Evolutionary conservation across 2,113 vertebrate genomes (phyloP).

Genomic region (Menidia beryllina): DNA sequence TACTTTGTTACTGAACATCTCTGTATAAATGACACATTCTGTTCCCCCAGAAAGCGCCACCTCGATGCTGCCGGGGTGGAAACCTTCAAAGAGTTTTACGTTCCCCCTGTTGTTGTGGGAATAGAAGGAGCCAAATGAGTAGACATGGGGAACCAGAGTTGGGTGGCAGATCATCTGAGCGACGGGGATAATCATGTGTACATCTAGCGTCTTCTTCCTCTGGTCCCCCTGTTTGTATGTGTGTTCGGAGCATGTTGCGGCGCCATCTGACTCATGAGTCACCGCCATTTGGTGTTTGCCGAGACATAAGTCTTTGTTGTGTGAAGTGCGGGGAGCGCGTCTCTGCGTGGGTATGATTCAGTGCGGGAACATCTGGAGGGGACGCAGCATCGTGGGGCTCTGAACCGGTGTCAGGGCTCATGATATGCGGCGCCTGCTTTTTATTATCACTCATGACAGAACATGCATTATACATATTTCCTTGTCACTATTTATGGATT

Average conservation of each 20-base stretch:
- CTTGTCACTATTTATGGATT: slow-evolving; percentile 25
- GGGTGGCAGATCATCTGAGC: not conserved
- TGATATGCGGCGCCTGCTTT: slow-evolving; percentile 36
- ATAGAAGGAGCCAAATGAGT: not conserved
- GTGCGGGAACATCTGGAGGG: slow-evolving; percentile 48
- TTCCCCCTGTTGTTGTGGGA: not conserved
- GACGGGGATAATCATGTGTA: not conserved
- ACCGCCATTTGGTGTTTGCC: slow-evolving; percentile 62
- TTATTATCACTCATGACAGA: slow-evolving; percentile 13
- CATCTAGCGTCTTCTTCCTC: not conserved
- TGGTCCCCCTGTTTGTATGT: not conserved
- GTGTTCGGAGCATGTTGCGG: slow-evolving; percentile 38
- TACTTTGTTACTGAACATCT: no score
- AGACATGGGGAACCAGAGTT: not conserved
- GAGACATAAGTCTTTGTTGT: slow-evolving; percentile 47
- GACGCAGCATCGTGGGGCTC: slow-evolving; percentile 19
- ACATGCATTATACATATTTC: slow-evolving; percentile 40
- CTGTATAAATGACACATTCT: slow-evolving; percentile 4
- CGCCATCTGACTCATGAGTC: slow-evolving; percentile 48
- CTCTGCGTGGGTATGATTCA: slow-evolving; percentile 28
- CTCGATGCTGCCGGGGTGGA: slow-evolving; percentile 19
- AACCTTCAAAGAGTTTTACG: slow-evolving; percentile 4
- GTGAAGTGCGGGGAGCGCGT: slow-evolving; percentile 24
- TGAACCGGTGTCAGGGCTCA: slow-evolving; percentile 22
- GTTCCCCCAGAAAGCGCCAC: slow-evolving; percentile 1